Percentiles rank a stretch among this genome's conserved stretches.
These are phyloP conservation scores for Oscheius sp. DNA, from an alignment of 2,888 invertebrate genomes.

Conservation along the genomic window DNA sequence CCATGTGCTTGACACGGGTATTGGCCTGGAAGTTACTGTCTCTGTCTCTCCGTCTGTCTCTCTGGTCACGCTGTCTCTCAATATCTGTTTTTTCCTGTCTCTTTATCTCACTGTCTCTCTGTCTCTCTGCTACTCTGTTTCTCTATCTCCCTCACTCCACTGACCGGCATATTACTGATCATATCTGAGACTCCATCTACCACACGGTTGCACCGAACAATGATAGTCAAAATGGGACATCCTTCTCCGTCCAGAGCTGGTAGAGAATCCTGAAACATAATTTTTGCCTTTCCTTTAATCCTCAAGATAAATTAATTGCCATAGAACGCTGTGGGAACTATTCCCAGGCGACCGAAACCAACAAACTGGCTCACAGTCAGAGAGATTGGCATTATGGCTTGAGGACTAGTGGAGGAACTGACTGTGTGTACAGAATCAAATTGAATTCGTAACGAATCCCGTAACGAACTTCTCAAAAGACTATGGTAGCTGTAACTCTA, in stretches of 20 bases:
- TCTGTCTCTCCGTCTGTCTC: neutral
- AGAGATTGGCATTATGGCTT: too few relatives aligned
- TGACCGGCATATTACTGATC: conserved; percentile 63
- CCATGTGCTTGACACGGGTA: conserved; percentile 58
- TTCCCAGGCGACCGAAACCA: neutral
- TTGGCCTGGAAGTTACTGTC: conserved; percentile 35
- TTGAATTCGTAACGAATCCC: too few relatives aligned
- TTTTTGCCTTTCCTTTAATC: neutral
- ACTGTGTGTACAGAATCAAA: too few relatives aligned
- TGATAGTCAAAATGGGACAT: conserved; percentile 63
- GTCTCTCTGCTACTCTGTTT: too few relatives aligned
- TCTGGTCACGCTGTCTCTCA: too few relatives aligned
- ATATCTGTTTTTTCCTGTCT: too few relatives aligned
- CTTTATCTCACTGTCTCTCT: too few relatives aligned
- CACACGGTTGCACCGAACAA: conserved; percentile 60
- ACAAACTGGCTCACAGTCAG: too few relatives aligned
- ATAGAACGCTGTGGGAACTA: neutral
- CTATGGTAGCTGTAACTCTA: neutral
- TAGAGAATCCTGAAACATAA: conserved; percentile 1
- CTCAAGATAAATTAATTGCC: neutral
- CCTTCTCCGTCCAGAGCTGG: conserved; percentile 65
- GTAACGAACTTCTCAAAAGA: neutral
- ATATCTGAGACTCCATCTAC: conserved; percentile 58
- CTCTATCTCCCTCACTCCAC: neutral
- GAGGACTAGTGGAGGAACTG: too few relatives aligned